These are phyloP conservation scores for Hydrolagus affinis DNA, from an alignment of 2,113 vertebrate genomes.

Conservation along the genomic window DNA sequence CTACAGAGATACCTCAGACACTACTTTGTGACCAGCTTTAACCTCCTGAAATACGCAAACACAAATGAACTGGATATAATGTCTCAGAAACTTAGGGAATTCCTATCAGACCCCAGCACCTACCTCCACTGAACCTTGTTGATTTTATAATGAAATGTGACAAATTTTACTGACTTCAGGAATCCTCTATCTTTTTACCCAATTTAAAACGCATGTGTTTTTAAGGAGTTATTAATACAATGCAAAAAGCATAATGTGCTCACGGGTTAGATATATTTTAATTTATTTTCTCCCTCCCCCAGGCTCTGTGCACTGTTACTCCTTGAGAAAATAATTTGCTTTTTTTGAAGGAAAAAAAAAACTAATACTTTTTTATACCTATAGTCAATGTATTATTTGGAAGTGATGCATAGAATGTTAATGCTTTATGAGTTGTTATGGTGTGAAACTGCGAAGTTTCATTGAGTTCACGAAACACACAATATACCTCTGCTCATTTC, in stretches of 20 bases:
- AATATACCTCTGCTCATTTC: neutral
- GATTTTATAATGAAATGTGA: neutral
- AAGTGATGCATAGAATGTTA: too few species aligned
- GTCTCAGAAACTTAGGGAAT: slow-evolving; percentile 55
- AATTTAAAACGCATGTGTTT: neutral
- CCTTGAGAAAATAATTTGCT: neutral
- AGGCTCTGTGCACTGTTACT: neutral
- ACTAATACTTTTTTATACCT: neutral
- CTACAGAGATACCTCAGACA: slow-evolving; percentile 68
- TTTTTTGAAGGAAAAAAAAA: neutral
- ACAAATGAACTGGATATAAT: slow-evolving; percentile 58
- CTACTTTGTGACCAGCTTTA: slow-evolving; percentile 60
- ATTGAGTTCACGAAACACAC: neutral
- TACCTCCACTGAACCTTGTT: slow-evolving; percentile 45
- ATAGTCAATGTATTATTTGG: neutral
- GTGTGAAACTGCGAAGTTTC: neutral
- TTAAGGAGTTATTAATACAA: neutral
- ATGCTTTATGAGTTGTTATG: neutral
- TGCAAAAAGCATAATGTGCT: neutral
- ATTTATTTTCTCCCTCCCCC: neutral
- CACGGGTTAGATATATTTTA: neutral
- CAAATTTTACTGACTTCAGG: neutral
- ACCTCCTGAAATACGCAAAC: slow-evolving; percentile 63
- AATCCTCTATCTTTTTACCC: neutral
- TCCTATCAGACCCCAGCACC: slow-evolving; percentile 55